Evolutionary conservation across 2,888 invertebrate species (phyloP).

Genomic region (Marronus borbonicus): DNA sequence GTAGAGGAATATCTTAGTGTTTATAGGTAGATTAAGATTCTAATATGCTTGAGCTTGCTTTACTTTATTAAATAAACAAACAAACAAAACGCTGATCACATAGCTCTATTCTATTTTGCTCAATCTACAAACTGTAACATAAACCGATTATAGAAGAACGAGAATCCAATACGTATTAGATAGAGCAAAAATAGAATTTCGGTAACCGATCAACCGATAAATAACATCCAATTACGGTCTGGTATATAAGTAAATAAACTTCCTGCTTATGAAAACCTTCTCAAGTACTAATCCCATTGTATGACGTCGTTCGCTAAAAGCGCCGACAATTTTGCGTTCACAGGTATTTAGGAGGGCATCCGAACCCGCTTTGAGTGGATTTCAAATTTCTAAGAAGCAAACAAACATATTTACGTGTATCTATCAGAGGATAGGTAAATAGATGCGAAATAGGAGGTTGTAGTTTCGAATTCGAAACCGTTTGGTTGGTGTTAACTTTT

Average conservation of each 20-base stretch:
- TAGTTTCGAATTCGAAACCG: conserved; percentile 25
- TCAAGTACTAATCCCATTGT: conserved; percentile 46
- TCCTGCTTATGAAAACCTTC: conserved; percentile 54
- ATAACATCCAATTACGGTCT: conserved; percentile 56
- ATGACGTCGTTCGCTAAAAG: conserved; percentile 29
- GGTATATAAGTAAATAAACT: conserved; percentile 56
- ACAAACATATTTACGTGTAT: conserved; percentile 19
- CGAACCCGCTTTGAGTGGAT: conserved; percentile 42
- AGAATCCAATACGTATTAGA: conserved; percentile 8
- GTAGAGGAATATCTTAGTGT: no score
- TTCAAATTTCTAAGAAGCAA: conserved; percentile 35
- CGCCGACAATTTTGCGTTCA: conserved; percentile 34
- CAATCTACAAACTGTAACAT: no score
- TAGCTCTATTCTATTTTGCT: no score
- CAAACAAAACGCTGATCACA: no score
- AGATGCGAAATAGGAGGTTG: conserved; percentile 1
- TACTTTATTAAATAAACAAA: no score
- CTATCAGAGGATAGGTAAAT: neutral
- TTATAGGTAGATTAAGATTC: no score
- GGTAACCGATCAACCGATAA: conserved; percentile 54
- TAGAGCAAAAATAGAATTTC: conserved; percentile 37
- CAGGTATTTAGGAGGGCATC: conserved; percentile 34
- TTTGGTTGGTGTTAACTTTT: neutral
- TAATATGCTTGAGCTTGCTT: no score
- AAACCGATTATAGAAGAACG: no score